phyloP scores from a whole-genome alignment of 2,888 invertebrate genomes.

The Carterocephalus palaemon region DNA sequence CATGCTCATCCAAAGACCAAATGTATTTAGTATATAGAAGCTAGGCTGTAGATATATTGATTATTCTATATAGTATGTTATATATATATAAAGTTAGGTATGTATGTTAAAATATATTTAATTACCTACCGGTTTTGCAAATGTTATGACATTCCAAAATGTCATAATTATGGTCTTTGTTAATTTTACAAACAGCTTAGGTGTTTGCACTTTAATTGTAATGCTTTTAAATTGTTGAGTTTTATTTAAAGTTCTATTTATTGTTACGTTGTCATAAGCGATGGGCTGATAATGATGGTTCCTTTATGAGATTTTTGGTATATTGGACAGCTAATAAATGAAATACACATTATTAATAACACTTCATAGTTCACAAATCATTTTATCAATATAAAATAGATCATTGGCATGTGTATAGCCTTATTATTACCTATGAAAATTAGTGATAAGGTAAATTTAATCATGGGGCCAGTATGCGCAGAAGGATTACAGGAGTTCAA shows the following conservation, averaged over 20 bases:
- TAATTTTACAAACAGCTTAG: constrained; percentile 32
- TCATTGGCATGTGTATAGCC: constrained; percentile 64
- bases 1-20: constrained; percentile 78
- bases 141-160: constrained; percentile 51
- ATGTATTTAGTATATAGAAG: constrained; percentile 70
- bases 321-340: background rate
- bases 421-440: constrained; percentile 51
- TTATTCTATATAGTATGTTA: constrained; percentile 54
- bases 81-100: constrained; percentile 53
- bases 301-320: constrained; percentile 47
- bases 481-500: constrained; percentile 29
- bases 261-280: constrained; percentile 58
- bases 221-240: constrained; percentile 56
- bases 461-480: constrained; percentile 62
- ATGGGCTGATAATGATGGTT: constrained; percentile 52
- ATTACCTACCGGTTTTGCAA: constrained; percentile 41
- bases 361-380: constrained; percentile 11
- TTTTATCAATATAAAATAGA: constrained; percentile 14
- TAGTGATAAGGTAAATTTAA: constrained; percentile 59
- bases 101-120: constrained; percentile 51
- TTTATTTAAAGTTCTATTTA: constrained; percentile 52
- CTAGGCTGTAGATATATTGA: constrained; percentile 65
- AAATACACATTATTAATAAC: background rate
- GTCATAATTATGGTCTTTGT: constrained; percentile 38
- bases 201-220: constrained; percentile 39